Percentiles rank a stretch among this genome's conserved stretches.
Evolutionary conservation across 1,140 invertebrate genomes (phyloP).

Genomic region (Polypedilum pembai): DNA sequence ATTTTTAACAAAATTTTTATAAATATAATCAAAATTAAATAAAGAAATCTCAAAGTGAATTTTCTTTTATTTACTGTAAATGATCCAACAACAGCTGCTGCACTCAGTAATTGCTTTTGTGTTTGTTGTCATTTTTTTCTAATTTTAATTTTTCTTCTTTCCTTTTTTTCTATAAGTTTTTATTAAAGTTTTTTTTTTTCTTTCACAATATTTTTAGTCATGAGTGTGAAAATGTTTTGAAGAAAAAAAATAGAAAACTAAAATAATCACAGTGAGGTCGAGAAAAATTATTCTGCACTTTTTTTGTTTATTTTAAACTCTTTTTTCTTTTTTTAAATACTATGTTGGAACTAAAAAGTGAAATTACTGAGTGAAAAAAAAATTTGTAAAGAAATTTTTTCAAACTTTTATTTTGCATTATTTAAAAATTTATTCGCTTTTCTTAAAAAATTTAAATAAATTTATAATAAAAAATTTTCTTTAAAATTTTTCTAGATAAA

Average conservation of each 20-base stretch:
- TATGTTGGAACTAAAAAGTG: too few relatives aligned
- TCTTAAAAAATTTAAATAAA: background rate
- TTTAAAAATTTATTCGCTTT: background rate
- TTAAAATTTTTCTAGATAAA: background rate
- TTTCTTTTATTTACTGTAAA: conserved; percentile 20
- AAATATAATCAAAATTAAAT: too few relatives aligned
- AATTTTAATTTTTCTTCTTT: background rate
- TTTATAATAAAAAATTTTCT: background rate
- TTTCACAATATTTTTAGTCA: background rate
- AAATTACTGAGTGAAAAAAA: too few relatives aligned
- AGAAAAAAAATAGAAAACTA: background rate
- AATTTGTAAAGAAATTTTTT: too few relatives aligned
- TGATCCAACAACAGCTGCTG: conserved; percentile 23
- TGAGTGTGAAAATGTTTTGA: background rate
- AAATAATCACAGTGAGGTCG: background rate
- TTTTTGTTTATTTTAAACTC: too few relatives aligned
- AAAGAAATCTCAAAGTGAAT: background rate
- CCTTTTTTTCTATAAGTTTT: background rate
- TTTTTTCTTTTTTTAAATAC: too few relatives aligned
- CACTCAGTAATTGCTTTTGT: conserved; percentile 25
- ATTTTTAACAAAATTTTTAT: background rate
- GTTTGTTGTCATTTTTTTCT: conserved; percentile 18
- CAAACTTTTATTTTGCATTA: too few relatives aligned
- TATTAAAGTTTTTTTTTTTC: background rate
- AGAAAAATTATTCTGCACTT: background rate